Conservation (phyloP, 2,113 vertebrate genomes). For the Lophotis ruficrista region DNA sequence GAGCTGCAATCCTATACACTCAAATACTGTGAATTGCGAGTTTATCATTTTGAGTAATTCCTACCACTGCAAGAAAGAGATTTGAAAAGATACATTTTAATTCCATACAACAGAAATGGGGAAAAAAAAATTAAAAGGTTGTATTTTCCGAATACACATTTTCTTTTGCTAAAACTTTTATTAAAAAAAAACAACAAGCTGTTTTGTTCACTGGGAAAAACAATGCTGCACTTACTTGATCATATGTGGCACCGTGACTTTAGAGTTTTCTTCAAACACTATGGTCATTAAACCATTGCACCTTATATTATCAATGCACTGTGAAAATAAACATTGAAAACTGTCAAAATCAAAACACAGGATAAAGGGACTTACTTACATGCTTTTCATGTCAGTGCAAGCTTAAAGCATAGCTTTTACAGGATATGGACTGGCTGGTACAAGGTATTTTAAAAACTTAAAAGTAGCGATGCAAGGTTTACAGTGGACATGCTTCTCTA, state of each 20-base stretch:
- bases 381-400: neutral
- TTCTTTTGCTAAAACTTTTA: neutral
- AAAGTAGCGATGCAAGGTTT: neutral
- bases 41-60: neutral
- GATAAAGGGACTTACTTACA: neutral
- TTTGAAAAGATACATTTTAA: neutral
- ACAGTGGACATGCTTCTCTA: neutral
- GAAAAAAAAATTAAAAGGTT: neutral
- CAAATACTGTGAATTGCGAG: neutral
- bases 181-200: neutral
- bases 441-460: neutral
- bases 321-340: conserved; percentile 50
- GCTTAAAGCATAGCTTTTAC: neutral
- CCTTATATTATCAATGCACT: conserved; percentile 99
- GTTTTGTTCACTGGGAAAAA: neutral
- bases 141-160: neutral
- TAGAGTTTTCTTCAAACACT: conserved; percentile 99
- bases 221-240: conserved; percentile 89
- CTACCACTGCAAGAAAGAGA: neutral
- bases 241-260: conserved; percentile 98
- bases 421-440: neutral
- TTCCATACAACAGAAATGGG: neutral
- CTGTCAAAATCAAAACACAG: neutral
- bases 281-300: conserved; percentile 99
- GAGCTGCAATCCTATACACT: neutral